Conservation (phyloP, 2,113 vertebrate species). For the Trogon surrucura region DNA sequence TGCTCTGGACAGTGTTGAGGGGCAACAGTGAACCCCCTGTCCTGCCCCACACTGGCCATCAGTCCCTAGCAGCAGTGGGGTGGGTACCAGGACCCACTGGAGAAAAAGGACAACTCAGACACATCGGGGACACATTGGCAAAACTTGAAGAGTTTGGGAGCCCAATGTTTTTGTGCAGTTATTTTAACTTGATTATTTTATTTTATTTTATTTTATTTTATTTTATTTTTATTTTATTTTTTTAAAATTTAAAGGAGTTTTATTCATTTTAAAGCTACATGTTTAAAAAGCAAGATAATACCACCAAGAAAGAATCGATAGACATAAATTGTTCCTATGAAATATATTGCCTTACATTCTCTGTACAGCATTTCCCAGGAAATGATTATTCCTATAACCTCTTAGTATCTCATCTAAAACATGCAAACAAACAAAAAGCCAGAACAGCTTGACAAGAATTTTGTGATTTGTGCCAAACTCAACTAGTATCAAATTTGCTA, state of each 20-base stretch:
- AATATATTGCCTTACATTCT: background rate
- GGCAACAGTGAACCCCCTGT: rapidly evolving
- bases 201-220: background rate
- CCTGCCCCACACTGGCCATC: no score
- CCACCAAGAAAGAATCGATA: background rate
- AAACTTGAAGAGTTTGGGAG: background rate
- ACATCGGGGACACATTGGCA: background rate
- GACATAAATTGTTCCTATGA: background rate
- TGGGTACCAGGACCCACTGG: background rate
- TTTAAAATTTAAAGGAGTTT: background rate
- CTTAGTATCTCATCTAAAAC: background rate
- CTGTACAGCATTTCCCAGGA: background rate
- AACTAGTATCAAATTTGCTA: background rate
- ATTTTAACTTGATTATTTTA: background rate
- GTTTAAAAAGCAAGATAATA: background rate
- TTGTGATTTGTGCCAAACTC: background rate
- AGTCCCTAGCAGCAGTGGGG: background rate
- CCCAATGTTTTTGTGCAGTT: background rate
- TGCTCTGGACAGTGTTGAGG: no score
- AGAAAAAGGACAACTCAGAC: background rate
- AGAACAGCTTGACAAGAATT: background rate
- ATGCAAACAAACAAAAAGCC: background rate
- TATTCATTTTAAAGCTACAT: background rate
- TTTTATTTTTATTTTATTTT: background rate
- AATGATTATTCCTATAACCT: background rate